phyloP scores from a whole-genome alignment of 2,888 invertebrate genomes.

The Drosophila mettleri region DNA sequence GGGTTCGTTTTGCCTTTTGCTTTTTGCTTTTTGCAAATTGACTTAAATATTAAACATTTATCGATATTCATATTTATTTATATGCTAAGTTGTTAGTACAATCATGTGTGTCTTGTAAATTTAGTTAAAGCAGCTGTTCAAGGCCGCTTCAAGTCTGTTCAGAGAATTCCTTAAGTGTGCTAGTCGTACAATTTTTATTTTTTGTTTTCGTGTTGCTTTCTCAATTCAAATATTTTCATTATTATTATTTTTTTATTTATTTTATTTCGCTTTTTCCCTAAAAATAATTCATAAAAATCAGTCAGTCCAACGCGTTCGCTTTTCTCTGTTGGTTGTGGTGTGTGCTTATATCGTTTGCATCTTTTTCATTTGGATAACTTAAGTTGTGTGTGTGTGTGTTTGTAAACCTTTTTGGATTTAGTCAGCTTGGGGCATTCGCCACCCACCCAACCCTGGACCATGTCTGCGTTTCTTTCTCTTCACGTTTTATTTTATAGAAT shows the following conservation, averaged over 20 bases:
- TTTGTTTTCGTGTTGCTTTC: constrained; percentile 2
- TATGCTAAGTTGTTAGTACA: constrained; percentile 26
- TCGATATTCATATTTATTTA: constrained; percentile 22
- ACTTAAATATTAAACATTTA: constrained; percentile 48
- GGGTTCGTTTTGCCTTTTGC: background rate
- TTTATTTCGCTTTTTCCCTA: constrained; percentile 23
- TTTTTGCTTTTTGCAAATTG: constrained; percentile 19
- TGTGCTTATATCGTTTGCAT: constrained; percentile 14
- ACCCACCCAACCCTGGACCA: constrained; percentile 16
- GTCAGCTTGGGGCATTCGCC: constrained; percentile 7
- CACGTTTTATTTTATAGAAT: constrained; percentile 44
- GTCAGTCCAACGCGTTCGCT: constrained; percentile 72
- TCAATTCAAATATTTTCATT: constrained; percentile 47
- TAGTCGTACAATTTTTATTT: constrained; percentile 25
- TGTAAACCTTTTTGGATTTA: constrained; percentile 24
- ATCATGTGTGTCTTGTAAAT: constrained; percentile 23
- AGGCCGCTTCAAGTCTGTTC: constrained; percentile 57
- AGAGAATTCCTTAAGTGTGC: constrained; percentile 64
- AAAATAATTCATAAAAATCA: constrained; percentile 74
- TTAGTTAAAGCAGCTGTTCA: constrained; percentile 25
- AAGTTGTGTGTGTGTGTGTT: constrained; percentile 18
- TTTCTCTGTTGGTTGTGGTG: constrained; percentile 51
- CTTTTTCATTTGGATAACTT: constrained; percentile 8
- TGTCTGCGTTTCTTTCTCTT: constrained; percentile 14
- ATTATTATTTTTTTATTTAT: constrained; percentile 12